Percentiles rank a stretch among this genome's conserved stretches.
These are phyloP conservation scores for Pteruthius melanotis DNA, from an alignment of 2,113 vertebrate genomes.

Conservation along the genomic window DNA sequence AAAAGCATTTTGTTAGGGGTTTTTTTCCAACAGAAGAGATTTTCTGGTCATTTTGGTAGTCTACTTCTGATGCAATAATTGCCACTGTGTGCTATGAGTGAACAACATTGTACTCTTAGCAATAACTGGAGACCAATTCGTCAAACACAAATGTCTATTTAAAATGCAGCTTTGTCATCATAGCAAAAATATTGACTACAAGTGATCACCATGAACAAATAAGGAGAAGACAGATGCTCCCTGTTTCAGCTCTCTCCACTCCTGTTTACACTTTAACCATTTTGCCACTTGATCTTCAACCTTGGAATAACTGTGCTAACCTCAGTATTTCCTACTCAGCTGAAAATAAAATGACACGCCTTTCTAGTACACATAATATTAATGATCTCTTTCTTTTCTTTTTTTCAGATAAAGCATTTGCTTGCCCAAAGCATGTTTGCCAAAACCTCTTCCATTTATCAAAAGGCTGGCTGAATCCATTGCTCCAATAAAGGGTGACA, in stretches of 20 bases:
- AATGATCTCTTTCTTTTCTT: neutral
- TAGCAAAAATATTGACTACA: neutral
- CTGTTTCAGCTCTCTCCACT: neutral
- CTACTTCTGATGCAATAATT: neutral
- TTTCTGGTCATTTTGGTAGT: neutral
- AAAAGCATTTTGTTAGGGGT: neutral
- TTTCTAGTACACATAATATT: neutral
- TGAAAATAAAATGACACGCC: neutral
- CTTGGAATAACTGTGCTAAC: neutral
- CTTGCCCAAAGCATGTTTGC: neutral
- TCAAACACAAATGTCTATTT: neutral
- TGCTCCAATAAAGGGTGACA: neutral
- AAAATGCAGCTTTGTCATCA: neutral
- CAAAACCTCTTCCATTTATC: neutral
- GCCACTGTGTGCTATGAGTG: neutral
- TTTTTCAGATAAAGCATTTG: neutral
- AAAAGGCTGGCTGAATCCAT: neutral
- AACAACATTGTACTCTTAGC: neutral
- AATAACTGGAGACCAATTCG: neutral
- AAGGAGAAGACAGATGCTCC: neutral
- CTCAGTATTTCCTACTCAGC: constrained; percentile 6
- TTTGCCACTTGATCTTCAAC: constrained; percentile 53
- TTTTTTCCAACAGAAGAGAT: neutral
- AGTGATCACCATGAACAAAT: neutral
- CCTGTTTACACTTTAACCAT: constrained; percentile 18